Evolutionary conservation across 2,113 vertebrate genomes (phyloP).

Genomic region (Lepus americanus): DNA sequence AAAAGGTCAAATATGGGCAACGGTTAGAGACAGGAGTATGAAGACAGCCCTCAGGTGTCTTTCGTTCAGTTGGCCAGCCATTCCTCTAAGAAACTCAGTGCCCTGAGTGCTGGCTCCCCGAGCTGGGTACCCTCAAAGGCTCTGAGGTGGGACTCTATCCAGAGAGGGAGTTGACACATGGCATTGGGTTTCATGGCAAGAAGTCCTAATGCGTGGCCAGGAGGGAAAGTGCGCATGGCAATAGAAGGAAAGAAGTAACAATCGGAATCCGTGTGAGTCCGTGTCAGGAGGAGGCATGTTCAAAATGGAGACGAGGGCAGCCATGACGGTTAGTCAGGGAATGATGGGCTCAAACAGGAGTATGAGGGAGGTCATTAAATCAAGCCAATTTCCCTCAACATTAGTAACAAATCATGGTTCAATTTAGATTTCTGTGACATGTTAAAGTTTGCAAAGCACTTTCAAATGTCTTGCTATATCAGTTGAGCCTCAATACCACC

Average conservation of each 20-base stretch:
- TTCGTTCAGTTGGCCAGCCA: background rate
- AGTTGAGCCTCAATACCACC: background rate
- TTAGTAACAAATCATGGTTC: background rate
- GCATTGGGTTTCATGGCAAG: background rate
- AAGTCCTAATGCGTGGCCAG: background rate
- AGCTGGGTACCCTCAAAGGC: background rate
- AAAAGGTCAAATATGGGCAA: background rate
- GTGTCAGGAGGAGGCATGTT: background rate
- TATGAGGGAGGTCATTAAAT: background rate
- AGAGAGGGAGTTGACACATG: background rate
- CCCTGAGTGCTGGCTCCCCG: background rate
- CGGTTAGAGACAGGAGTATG: background rate
- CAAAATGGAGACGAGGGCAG: background rate
- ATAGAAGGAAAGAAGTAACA: background rate
- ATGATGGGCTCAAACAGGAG: background rate
- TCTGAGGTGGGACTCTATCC: background rate
- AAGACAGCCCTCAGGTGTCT: background rate
- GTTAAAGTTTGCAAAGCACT: slow-evolving; percentile 22
- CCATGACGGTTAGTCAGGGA: background rate
- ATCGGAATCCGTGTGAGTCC: background rate
- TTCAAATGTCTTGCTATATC: background rate
- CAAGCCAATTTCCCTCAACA: background rate
- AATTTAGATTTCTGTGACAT: background rate
- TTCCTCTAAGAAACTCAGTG: background rate
- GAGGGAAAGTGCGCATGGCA: background rate